Percentiles rank a stretch among this genome's conserved stretches.
phyloP scores from a whole-genome alignment of 2,888 invertebrate genomes.

The Acronicta aceris region DNA sequence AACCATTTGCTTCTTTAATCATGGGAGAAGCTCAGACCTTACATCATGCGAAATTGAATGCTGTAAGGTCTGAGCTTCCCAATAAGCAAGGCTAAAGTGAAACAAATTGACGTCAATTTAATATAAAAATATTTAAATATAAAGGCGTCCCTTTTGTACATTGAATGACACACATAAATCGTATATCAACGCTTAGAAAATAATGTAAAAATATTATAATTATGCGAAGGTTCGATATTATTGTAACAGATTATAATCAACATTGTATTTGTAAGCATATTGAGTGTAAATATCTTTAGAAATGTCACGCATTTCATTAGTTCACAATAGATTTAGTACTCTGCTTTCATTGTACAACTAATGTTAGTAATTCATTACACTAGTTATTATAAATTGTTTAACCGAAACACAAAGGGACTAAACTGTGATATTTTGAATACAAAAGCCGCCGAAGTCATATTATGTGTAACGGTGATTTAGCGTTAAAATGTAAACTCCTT shows the following conservation, averaged over 20 bases:
- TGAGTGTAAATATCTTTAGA: constrained; percentile 18
- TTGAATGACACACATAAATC: no score
- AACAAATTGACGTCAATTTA: no score
- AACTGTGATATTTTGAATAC: constrained; percentile 42
- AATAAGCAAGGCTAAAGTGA: no score
- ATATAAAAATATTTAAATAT: no score
- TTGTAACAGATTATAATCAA: not conserved
- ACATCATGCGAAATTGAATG: no score
- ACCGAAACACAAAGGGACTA: constrained; percentile 24
- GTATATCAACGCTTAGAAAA: no score
- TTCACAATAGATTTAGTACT: constrained; percentile 34
- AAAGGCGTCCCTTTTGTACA: no score
- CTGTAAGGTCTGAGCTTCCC: no score
- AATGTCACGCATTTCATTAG: constrained; percentile 28
- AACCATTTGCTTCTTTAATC: no score
- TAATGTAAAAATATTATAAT: no score
- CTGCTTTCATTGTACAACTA: constrained; percentile 20
- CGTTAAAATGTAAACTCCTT: constrained; percentile 21
- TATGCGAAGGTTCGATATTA: not conserved
- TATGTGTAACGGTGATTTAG: constrained; percentile 33
- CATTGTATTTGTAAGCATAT: constrained; percentile 6
- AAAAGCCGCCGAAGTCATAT: constrained; percentile 25
- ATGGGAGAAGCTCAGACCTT: no score
- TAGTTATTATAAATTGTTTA: constrained; percentile 34
- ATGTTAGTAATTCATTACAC: constrained; percentile 31